Percentiles rank a stretch among this genome's conserved stretches.
phyloP scores from a whole-genome alignment of 2,113 vertebrate genomes.

The pig (Sus scrofa) region T2T-Sscrofa CM000815.6:92053501-92054000 shows the following conservation, averaged over 20 bases:
- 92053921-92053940: not conserved
- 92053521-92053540: not conserved
- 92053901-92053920: not conserved
- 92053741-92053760: not conserved
- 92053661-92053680: not conserved
- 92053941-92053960: not conserved
- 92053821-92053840: not conserved
- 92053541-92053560: not conserved
- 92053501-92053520: not conserved
- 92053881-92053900: not conserved
- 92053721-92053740: not conserved
- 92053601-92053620: not conserved
- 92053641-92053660: not conserved
- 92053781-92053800: not conserved
- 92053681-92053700: too few relatives aligned
- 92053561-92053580: not conserved
- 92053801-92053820: not conserved
- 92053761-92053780: not conserved
- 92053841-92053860: not conserved
- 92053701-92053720: not conserved
- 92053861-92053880: not conserved
- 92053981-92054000: not conserved
- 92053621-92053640: not conserved
- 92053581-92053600: not conserved
- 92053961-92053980: not conserved